Percentiles rank a stretch among this genome's conserved stretches.
Evolutionary conservation across 2,888 invertebrate species (phyloP).

Genomic region (Volucella inanis): DNA sequence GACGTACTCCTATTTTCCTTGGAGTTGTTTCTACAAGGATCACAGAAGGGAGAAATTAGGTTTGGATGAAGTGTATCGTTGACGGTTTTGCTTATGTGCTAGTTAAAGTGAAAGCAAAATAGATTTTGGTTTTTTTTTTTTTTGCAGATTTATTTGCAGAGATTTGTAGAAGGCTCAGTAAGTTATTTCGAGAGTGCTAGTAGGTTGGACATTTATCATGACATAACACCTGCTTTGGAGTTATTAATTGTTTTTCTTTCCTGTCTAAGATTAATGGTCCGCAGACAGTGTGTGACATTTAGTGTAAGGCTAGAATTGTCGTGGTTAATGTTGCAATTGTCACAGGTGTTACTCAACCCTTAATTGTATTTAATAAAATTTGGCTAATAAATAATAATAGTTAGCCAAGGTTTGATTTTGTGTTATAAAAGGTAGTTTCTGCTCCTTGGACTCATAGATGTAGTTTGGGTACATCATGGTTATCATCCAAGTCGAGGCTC

Average conservation of each 20-base stretch:
- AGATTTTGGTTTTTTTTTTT: slow-evolving; percentile 18
- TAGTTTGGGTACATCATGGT: too few species aligned
- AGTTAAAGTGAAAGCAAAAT: slow-evolving; percentile 39
- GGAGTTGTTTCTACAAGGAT: slow-evolving; percentile 12
- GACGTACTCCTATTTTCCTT: slow-evolving; percentile 25
- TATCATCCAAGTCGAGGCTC: too few species aligned
- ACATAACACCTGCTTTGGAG: slow-evolving; percentile 28
- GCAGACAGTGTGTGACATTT: background rate
- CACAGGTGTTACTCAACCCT: too few species aligned
- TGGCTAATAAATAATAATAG: too few species aligned
- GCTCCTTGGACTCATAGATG: too few species aligned
- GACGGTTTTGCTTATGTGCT: slow-evolving; percentile 37
- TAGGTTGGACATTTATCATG: slow-evolving; percentile 38
- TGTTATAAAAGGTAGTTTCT: too few species aligned
- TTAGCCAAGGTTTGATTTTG: too few species aligned
- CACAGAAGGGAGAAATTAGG: background rate
- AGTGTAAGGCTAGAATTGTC: background rate
- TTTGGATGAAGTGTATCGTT: slow-evolving; percentile 13
- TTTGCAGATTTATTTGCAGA: slow-evolving; percentile 41
- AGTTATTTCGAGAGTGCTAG: slow-evolving; percentile 21
- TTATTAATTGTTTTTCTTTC: slow-evolving; percentile 33
- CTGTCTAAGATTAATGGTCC: slow-evolving; percentile 1
- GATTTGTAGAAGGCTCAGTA: slow-evolving; percentile 27
- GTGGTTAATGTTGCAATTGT: background rate
- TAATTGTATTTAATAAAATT: too few species aligned